A percentile compares a stretch with the other conserved stretches of the same genome.
phyloP scores from a whole-genome alignment of 64 coral and sea anemone genomes.

The Trachythela sp. region DNA sequence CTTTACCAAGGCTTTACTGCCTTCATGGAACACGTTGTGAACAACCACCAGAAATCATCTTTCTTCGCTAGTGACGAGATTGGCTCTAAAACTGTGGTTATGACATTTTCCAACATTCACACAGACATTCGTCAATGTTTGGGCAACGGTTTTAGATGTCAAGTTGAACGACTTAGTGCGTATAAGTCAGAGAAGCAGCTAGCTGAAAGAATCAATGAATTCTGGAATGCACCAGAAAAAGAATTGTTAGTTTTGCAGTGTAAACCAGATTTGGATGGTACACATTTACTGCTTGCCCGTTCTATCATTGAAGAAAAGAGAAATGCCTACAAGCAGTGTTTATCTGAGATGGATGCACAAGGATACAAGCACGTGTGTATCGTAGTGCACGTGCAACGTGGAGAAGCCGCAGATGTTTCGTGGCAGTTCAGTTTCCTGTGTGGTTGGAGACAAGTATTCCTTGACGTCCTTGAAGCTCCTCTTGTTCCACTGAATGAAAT shows the following conservation, averaged over 20 bases:
- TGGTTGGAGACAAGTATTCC: conserved; percentile 75
- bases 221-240: background rate
- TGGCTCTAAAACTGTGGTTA: conserved; percentile 44
- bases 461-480: conserved; percentile 64
- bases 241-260: conserved; percentile 25
- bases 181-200: conserved; percentile 80
- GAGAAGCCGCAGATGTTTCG: conserved; percentile 25
- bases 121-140: conserved; percentile 50
- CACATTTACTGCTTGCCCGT: background rate
- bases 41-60: background rate
- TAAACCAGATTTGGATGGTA: background rate
- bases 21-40: conserved; percentile 28
- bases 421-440: conserved; percentile 81
- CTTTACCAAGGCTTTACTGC: conserved; percentile 54
- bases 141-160: conserved; percentile 42
- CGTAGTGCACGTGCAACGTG: conserved; percentile 59
- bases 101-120: conserved; percentile 76
- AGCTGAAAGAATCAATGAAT: conserved; percentile 54
- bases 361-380: conserved; percentile 65
- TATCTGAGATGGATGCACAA: background rate
- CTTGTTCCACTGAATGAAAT: conserved; percentile 45
- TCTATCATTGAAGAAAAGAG: conserved; percentile 14
- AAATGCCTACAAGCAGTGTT: conserved; percentile 2
- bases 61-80: conserved; percentile 20
- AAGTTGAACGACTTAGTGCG: conserved; percentile 57